Conservation (phyloP, 2,888 invertebrate species). For the Ceraclea dissimilis region DNA sequence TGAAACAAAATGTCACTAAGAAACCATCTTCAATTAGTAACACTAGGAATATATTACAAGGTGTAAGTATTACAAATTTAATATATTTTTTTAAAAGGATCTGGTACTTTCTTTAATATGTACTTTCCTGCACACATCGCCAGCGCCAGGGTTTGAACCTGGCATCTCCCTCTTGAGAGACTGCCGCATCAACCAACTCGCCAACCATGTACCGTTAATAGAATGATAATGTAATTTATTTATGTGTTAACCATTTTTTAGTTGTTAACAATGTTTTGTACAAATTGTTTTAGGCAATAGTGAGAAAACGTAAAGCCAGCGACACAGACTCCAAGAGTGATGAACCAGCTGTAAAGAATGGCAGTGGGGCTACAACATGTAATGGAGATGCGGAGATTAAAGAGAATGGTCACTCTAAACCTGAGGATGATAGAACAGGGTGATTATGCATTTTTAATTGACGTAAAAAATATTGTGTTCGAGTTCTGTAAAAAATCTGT, state of each 20-base stretch:
- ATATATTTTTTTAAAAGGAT: not conserved
- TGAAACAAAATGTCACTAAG: slow-evolving; percentile 25
- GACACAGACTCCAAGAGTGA: slow-evolving; percentile 35
- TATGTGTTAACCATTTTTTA: no score
- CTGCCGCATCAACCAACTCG: no score
- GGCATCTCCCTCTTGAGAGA: no score
- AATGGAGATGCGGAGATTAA: slow-evolving; percentile 7
- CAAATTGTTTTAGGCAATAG: slow-evolving; percentile 57
- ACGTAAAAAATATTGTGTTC: no score
- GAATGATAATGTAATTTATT: no score
- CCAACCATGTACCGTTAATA: no score
- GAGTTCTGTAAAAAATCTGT: no score
- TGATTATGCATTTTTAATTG: not conserved
- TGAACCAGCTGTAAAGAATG: slow-evolving; percentile 30
- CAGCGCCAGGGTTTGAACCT: no score
- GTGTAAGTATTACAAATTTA: slow-evolving; percentile 31
- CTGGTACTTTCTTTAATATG: not conserved
- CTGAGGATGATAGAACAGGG: not conserved
- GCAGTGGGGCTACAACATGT: slow-evolving; percentile 16
- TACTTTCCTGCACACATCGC: no score
- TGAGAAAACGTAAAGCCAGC: slow-evolving; percentile 58
- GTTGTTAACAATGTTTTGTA: not conserved
- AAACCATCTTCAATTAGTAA: slow-evolving; percentile 33
- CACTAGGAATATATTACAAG: slow-evolving; percentile 35
- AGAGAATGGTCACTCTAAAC: slow-evolving; percentile 11